These are phyloP conservation scores for Aphelinus atriplicis DNA, from an alignment of 1,140 invertebrate species.

Conservation along the genomic window DNA sequence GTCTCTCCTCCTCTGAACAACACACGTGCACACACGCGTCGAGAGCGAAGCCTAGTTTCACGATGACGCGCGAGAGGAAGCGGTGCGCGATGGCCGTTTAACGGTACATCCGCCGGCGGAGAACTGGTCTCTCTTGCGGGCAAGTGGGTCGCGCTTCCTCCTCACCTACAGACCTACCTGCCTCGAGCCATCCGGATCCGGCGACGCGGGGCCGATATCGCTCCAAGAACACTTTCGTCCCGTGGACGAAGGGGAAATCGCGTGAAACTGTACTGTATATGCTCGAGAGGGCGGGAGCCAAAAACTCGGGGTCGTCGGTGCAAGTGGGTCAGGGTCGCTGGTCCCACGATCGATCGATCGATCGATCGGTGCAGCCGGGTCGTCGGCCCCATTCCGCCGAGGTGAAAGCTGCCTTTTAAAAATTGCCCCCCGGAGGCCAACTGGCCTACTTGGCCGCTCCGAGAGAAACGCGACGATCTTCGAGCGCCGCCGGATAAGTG, in stretches of 20 bases:
- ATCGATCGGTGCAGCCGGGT: slow-evolving; percentile 34
- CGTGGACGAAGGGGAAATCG: slow-evolving; percentile 6
- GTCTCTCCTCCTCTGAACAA: slow-evolving; percentile 3
- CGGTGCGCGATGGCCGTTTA: slow-evolving; percentile 46
- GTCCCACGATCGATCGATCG: slow-evolving; percentile 3
- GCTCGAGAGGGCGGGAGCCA: neutral
- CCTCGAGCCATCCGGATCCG: slow-evolving; percentile 11
- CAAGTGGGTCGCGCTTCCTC: slow-evolving; percentile 52
- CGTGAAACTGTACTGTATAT: neutral
- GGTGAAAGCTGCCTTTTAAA: slow-evolving; percentile 52
- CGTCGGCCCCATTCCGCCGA: slow-evolving; percentile 47
- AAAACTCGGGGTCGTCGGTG: neutral
- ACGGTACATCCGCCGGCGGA: slow-evolving; percentile 50
- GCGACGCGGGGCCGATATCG: too few relatives aligned
- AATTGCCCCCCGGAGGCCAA: slow-evolving; percentile 41
- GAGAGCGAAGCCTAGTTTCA: slow-evolving; percentile 25
- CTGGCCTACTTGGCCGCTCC: slow-evolving; percentile 22
- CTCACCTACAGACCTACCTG: slow-evolving; percentile 60
- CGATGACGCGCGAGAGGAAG: neutral
- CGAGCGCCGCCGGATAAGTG: too few relatives aligned
- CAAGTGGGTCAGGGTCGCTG: slow-evolving; percentile 50
- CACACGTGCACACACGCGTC: neutral
- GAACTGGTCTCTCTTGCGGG: slow-evolving; percentile 61
- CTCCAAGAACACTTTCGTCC: too few relatives aligned
- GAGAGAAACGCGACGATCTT: neutral